Evolutionary conservation across 2,797 vertebrate genomes (phyloP), one percentile per base, ranked within the genome.

Genomic region (Parambassis ranga): DNA sequence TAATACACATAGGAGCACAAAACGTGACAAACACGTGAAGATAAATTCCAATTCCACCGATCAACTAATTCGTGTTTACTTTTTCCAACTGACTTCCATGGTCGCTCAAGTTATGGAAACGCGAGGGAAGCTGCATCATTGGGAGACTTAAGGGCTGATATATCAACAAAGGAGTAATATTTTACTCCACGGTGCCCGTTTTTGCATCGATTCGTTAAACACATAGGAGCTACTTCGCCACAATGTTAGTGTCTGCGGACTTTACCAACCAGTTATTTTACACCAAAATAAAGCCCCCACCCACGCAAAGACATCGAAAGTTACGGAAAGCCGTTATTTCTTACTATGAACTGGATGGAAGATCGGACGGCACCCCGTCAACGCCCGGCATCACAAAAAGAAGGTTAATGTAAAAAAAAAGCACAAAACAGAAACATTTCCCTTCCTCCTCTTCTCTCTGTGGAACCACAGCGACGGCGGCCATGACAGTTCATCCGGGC

Each of bases 401-500:
- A 48, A 61, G 64, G 46, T 59, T 18, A 26, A 13, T 32, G 53
- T 4, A 5, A 26, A 61, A 77, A 50, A 48, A 15, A 64, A 49
- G 75, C 46, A 77, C 48, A 72, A 66, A 79, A 81, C 52, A 51
- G 51, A 81, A 79, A 71, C 79, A 86, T 89, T 91, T 91, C 94
- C 93, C 93, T 95, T 92, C 87, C 83, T 89, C 70, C 83, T 90
- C 87, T 82, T 82, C 93, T 88, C 83, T 90, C 90, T 89, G 86
- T 90, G 82, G 91, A 91, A 90, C 90, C 85, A 90, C 92, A 91
- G 94, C 72, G 87, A 92, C 85, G 94, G 95, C 95, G 92, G 97
- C 96, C 97, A 98, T 98, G 93, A 96, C 94, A 92, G 84, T 94
- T 92, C 95, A 98, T 98, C 97, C 96, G 96, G 97, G 96, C 83